Conservation (phyloP, 1,140 invertebrate genomes). For the Achroia grisella region DNA sequence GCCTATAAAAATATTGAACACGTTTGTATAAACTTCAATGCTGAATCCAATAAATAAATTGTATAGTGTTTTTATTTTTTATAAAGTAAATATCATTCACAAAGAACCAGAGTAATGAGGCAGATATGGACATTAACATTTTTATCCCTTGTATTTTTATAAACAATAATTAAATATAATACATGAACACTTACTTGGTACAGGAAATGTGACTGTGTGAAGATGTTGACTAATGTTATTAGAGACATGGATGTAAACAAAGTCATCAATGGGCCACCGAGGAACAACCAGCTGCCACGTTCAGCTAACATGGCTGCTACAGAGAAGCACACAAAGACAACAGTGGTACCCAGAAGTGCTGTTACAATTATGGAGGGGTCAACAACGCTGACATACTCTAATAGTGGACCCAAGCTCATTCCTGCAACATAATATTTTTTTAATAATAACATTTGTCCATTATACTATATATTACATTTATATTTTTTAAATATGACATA, state of each 20-base stretch:
- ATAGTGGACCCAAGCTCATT: conserved; percentile 86
- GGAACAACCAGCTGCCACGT: conserved; percentile 89
- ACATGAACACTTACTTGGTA: conserved; percentile 79
- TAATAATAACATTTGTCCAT: too few relatives aligned
- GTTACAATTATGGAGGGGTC: conserved; percentile 92
- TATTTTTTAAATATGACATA: too few relatives aligned
- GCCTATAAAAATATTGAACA: conserved; percentile 68
- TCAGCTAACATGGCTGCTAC: conserved; percentile 88
- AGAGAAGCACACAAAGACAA: conserved; percentile 94
- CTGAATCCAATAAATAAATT: too few relatives aligned
- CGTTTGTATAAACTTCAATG: too few relatives aligned
- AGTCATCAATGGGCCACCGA: conserved; percentile 88
- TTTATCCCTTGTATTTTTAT: too few relatives aligned
- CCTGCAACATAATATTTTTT: conserved; percentile 68
- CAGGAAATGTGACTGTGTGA: conserved; percentile 88
- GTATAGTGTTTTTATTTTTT: too few relatives aligned
- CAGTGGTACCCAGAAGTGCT: conserved; percentile 87
- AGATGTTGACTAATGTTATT: conserved; percentile 87
- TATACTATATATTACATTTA: too few relatives aligned
- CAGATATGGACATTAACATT: too few relatives aligned
- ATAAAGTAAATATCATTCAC: too few relatives aligned
- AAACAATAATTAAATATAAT: too few relatives aligned
- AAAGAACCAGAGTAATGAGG: too few relatives aligned
- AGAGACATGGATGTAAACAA: conserved; percentile 85
- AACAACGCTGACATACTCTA: conserved; percentile 84